These are phyloP conservation scores for Sturnus vulgaris DNA, from an alignment of 2,113 vertebrate species.

Conservation along the genomic window DNA sequence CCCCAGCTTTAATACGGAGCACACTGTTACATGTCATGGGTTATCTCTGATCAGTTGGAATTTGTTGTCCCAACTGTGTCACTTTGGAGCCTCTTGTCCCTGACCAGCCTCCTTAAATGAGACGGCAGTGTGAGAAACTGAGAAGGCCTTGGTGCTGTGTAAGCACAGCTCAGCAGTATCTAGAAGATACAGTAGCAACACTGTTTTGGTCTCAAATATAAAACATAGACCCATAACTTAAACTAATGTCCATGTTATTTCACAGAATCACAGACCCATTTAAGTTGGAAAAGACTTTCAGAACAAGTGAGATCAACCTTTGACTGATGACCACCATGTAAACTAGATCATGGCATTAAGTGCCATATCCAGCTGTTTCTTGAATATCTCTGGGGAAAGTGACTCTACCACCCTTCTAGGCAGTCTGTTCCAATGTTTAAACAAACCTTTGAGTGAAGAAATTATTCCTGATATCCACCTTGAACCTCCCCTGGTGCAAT, in stretches of 20 bases:
- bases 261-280: background rate
- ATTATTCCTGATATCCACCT: background rate
- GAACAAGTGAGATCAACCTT: background rate
- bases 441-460: background rate
- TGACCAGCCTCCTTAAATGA: background rate
- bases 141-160: background rate
- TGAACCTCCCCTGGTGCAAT: background rate
- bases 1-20: background rate
- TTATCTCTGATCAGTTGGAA: background rate
- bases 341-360: background rate
- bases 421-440: background rate
- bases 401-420: fast-evolving
- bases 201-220: background rate
- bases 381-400: background rate
- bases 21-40: background rate
- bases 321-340: background rate
- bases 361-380: fast-evolving
- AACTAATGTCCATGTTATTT: background rate
- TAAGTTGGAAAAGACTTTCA: background rate
- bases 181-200: background rate
- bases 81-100: background rate
- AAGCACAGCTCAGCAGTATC: background rate
- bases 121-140: background rate
- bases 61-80: background rate
- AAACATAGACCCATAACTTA: background rate